Evolutionary conservation across 2,113 vertebrate species (phyloP), one percentile per base, ranked within the genome.

Genomic region (Hydrolagus affinis): DNA sequence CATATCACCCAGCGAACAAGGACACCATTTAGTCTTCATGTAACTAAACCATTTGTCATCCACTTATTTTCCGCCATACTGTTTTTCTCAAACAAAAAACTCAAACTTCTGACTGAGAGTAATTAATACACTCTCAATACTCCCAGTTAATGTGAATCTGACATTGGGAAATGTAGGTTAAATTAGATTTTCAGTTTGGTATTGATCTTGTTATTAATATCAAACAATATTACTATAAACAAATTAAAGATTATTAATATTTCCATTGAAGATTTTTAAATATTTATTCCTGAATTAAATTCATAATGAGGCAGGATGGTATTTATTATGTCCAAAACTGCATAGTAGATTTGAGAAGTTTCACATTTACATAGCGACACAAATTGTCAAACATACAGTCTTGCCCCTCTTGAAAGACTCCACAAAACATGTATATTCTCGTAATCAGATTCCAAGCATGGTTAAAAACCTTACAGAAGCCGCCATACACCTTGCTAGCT

Each of bases 401-500:
- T 77, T 60, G 17, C 73, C 44, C 44, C 21, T 75, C 11, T 60
- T 77, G 56, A 77, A 57, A 25, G 0, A 11, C 56, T n/a, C 56
- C 2, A 62, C n/a, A 15, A 62, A 3, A 11, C 25, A n/a, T 60
- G 62, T 62, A 80, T 62, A 25, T 59, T 60, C 57, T 62, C 76
- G 62, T 25, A 80, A 62, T 25, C 23, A 28, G 23, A 23, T 6
- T 25, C 25, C 57, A 15, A 62, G 60, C 76, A 80, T 25, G 56
- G 60, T 77, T 60, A n/a, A 80, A 60, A 11, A n/a, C 23, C 15
- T 80, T 80, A 80, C 76, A 62, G 57, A 62, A 80, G n/a, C 59
- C 25, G 23, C 30, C 56, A 75, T 44, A 44, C 12, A 19, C 73
- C 73, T 17, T 75, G 73, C 76, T 23, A 59, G 11, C 57, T 80